A percentile compares a stretch with the other conserved stretches of the same genome.
Conservation (phyloP, 2,888 invertebrate genomes). For the Lacanobia wlatinum region DNA sequence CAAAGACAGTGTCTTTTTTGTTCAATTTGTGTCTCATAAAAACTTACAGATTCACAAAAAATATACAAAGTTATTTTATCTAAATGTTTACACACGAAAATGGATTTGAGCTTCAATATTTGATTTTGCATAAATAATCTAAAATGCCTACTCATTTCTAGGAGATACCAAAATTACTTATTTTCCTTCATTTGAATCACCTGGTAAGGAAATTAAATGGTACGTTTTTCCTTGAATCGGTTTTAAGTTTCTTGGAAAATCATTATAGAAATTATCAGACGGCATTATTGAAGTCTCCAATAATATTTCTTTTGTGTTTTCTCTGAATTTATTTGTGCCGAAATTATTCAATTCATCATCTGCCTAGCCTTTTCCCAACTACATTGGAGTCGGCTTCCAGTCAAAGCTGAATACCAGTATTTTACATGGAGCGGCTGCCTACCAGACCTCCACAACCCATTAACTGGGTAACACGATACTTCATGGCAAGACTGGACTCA, state of each 20-base stretch:
- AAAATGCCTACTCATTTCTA: neutral
- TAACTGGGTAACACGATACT: no score
- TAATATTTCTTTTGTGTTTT: neutral
- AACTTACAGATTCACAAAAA: no score
- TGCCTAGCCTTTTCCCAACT: no score
- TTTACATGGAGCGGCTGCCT: no score
- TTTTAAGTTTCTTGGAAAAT: conserved; percentile 23
- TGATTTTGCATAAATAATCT: conserved; percentile 11
- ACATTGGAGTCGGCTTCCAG: no score
- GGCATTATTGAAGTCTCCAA: neutral
- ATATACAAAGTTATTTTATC: neutral
- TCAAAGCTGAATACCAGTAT: no score
- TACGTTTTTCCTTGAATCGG: conserved; percentile 13
- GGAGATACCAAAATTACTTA: neutral
- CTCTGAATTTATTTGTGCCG: neutral
- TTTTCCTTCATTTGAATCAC: conserved; percentile 35
- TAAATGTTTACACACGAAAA: neutral
- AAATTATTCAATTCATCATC: no score
- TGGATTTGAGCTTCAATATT: conserved; percentile 4
- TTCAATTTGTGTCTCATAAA: no score
- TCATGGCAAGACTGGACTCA: no score
- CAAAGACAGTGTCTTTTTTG: no score
- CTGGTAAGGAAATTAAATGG: neutral
- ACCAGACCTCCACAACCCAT: no score
- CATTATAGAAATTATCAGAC: conserved; percentile 2